Conservation (phyloP, 2,113 vertebrate species). For the Mormyrus lacerda region DNA sequence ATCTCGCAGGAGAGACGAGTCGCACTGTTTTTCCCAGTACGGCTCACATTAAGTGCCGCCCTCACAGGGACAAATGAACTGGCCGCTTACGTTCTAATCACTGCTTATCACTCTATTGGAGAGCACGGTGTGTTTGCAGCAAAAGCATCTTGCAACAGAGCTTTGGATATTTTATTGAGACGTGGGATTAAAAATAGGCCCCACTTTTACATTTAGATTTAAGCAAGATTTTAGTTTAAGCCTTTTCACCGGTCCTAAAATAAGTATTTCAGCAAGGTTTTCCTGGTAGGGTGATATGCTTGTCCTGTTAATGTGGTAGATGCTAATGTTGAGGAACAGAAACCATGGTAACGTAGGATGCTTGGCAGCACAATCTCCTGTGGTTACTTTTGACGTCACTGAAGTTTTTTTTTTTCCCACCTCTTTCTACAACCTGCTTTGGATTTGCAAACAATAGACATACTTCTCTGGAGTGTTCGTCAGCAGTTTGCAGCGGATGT, state of each 20-base stretch:
- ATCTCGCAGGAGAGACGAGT: not conserved
- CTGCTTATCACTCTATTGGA: not conserved
- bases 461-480: not conserved
- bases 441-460: not conserved
- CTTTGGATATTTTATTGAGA: not conserved
- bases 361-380: not conserved
- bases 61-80: not conserved
- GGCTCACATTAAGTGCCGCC: not conserved
- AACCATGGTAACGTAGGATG: not conserved
- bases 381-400: not conserved
- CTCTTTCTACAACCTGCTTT: slow-evolving; percentile 14
- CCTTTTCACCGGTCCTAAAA: not conserved
- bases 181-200: not conserved
- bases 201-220: not conserved
- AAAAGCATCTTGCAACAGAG: not conserved
- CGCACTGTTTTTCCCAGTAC: not conserved
- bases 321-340: not conserved
- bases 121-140: not conserved
- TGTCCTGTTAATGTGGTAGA: slow-evolving; percentile 15
- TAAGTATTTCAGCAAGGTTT: not conserved
- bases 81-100: not conserved
- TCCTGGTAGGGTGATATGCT: not conserved
- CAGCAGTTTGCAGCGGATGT: not conserved
- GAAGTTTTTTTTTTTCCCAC: slow-evolving; percentile 10
- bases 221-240: not conserved